Evolutionary conservation across 2,113 vertebrate species (phyloP), one percentile per base, ranked within the genome.

Genomic region (Oreotrochilus melanogaster): DNA sequence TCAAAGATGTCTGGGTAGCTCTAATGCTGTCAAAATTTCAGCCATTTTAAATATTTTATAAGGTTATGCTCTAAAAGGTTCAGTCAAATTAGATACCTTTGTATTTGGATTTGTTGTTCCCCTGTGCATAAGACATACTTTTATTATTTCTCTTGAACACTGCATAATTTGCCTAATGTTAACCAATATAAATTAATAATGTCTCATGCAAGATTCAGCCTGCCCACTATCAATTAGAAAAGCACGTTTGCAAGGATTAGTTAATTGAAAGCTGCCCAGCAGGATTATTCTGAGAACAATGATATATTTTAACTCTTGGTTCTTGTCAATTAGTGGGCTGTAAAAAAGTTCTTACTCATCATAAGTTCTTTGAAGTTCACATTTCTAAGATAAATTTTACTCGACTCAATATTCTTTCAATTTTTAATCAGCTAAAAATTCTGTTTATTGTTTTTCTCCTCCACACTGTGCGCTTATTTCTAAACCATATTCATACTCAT

Each of bases 201-300:
- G 10, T 48, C 53, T 86, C 7, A 8, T 60, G 37, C 48, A 86
- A 83, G 42, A 84, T 45, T 66, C 31, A 84, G 14, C 18, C 72
- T 83, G 61, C 18, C 23, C 18, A 51, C 45, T 56, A 64, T 64
- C 76, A 86, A 91, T 74, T 93, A 74, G 30, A 78, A 86, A 91
- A 84, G 12, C 31, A 56, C 0, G 0, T 53, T 80, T 95, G 39
- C 30, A 64, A 87, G 47, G n/a, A 43, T 93, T 84, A 78, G 27
- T 78, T 86, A 92, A 92, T 39, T 95, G 73, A 45, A 95, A 81
- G 48, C 69, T 89, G 53, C 48, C 30, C 76, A 57, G 48, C 35
- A 94, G 43, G 65, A 92, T 78, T 95, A 64, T 18, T 75, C 47
- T 67, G 56, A 87, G 57, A 95, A 91, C 16, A 89, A 58, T 72